These are phyloP conservation scores for Trididemnum clinides DNA, from an alignment of 23 tunicate species.

Conservation along the genomic window DNA sequence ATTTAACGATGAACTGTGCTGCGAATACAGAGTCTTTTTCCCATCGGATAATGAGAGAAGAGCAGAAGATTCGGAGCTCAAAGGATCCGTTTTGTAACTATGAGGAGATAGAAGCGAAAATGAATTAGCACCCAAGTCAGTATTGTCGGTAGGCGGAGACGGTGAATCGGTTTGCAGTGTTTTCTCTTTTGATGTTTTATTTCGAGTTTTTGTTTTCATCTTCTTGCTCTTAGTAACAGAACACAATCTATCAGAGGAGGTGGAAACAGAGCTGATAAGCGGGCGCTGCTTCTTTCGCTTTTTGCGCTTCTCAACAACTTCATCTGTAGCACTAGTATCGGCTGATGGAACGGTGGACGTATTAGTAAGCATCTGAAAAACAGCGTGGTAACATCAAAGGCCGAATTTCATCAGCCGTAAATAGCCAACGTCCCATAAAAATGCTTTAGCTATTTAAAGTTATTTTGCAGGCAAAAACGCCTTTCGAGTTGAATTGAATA, in stretches of 20 bases:
- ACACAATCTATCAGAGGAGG: not conserved
- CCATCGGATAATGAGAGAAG: not conserved
- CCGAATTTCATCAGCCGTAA: no score
- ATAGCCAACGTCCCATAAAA: no score
- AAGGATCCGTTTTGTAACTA: not conserved
- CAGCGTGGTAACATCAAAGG: no score
- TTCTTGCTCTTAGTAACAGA: not conserved
- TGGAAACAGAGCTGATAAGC: not conserved
- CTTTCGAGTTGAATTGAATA: no score
- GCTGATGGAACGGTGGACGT: not conserved
- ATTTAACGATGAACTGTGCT: not conserved
- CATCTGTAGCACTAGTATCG: not conserved
- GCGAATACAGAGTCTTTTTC: not conserved
- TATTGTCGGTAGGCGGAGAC: not conserved
- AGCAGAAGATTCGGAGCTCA: not conserved
- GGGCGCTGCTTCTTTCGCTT: not conserved
- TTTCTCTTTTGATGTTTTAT: not conserved
- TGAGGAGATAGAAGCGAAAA: not conserved
- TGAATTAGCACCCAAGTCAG: not conserved
- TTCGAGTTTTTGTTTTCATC: not conserved
- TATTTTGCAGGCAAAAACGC: no score
- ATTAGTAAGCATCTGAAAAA: no score
- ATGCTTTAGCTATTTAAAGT: no score
- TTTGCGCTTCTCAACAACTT: not conserved
- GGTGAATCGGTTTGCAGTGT: not conserved